phyloP scores from a whole-genome alignment of 2,113 vertebrate genomes.

The Narcine bancroftii region DNA sequence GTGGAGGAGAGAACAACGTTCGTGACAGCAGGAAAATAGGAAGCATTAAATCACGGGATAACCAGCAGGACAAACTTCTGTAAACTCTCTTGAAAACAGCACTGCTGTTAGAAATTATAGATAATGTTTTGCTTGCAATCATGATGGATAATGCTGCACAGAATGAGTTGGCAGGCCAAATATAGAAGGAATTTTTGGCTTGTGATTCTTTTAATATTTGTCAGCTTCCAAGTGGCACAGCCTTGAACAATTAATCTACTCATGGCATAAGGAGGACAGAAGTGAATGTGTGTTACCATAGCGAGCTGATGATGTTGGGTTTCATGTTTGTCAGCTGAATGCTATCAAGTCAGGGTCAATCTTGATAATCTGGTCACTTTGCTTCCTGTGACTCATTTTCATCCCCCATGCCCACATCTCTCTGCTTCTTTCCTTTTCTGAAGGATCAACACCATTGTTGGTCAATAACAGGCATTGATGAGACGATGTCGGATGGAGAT shows the following conservation, averaged over 20 bases:
- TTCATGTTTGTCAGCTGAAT: no score
- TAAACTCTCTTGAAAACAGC: neutral
- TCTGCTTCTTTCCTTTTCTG: no score
- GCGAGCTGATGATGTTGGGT: neutral
- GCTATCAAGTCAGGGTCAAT: no score
- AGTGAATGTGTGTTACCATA: neutral
- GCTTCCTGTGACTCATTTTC: no score
- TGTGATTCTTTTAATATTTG: neutral
- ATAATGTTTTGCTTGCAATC: neutral
- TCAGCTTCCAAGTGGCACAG: conserved; percentile 5
- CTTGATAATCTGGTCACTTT: no score
- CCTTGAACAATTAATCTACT: neutral
- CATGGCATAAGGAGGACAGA: neutral
- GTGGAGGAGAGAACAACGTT: no score
- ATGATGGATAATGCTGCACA: neutral
- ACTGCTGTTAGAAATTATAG: neutral
- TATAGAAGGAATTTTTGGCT: conserved; percentile 4
- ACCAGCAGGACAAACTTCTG: neutral
- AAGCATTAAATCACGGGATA: neutral
- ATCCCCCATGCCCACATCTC: no score
- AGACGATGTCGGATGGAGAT: no score
- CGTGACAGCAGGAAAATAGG: no score
- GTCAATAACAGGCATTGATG: no score
- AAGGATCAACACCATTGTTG: no score
- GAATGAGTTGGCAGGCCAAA: neutral